Percentiles rank a stretch among this genome's conserved stretches.
Conservation (phyloP, 53 echinoderm and acorn worm genomes). For the Crossaster papposus region DNA sequence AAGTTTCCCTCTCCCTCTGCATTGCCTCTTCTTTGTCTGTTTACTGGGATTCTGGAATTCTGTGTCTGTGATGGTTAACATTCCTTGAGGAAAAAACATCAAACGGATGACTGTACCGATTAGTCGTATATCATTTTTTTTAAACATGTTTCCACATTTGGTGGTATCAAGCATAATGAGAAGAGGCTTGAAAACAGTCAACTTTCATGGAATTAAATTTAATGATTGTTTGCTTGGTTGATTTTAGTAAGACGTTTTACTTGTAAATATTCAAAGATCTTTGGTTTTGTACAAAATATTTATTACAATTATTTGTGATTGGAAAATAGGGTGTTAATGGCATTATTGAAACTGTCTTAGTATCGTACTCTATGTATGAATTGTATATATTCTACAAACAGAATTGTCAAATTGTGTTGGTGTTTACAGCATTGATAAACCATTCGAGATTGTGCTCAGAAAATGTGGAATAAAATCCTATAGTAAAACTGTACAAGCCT, state of each 20-base stretch:
- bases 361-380: too few relatives aligned
- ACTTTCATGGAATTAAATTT: neutral
- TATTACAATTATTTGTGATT: neutral
- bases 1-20: too few relatives aligned
- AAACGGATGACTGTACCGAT: neutral
- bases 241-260: neutral
- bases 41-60: neutral
- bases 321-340: neutral
- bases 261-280: neutral
- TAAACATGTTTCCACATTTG: neutral
- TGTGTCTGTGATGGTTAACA: neutral
- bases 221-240: neutral
- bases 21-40: neutral
- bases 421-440: neutral
- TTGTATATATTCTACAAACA: too few relatives aligned
- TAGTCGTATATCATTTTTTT: constrained; percentile 3
- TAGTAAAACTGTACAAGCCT: neutral
- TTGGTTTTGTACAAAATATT: neutral
- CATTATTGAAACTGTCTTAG: neutral
- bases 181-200: neutral
- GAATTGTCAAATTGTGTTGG: too few relatives aligned
- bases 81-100: neutral
- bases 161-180: neutral
- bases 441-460: neutral
- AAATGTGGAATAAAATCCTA: neutral